Base-by-base conservation (phyloP, 2,113 vertebrate species). In the Brachyistius frenatus region DNA sequence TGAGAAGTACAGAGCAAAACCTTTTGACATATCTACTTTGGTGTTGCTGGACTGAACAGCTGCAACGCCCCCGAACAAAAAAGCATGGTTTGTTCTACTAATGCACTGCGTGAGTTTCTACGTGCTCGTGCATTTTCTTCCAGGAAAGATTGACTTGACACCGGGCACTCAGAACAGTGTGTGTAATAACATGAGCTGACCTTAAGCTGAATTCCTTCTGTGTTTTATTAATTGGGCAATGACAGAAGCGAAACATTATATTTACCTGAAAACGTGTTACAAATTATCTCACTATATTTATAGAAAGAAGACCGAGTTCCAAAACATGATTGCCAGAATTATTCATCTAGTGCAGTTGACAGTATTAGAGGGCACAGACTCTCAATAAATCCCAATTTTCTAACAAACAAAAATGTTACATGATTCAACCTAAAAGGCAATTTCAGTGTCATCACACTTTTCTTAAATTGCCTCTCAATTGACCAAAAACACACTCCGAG, bases 371-470 rank as follows among this genome's bases (percentile, higher is more conserved):
- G 35, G 33, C n/a, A 60, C 14, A 16, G 23, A 37, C 9, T 15
- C 33, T 58, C 2, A 5, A 60, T 73, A 65, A 2, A 61, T 70
- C 36, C 55, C 36, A 61, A 66, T 77, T 75, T 75, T 67, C 35
- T 11, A 52, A 47, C 14, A 39, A 36, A 50, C 13, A 75, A 68
- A 73, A 72, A 67, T 50, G 31, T 69, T 60, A 57, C 58, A 73
- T 7, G 23, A 69, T 47, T 53, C 36, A 50, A 44, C 44, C 7
- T 82, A 65, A 60, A 82, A 77, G 67, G 46, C 60, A 58, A 63
- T 78, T 88, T 79, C 14, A 78, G 70, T 64, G 81, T 71, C 73
- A 66, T 70, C 70, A 75, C 68, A 75, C 71, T 61, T 78, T 57
- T 78, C n/a, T 66, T 73, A 61, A 76, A 81, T 50, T 81, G 65